Base-by-base conservation (phyloP, 2,888 invertebrate species). In the Digitonthophagus gazella region DNA sequence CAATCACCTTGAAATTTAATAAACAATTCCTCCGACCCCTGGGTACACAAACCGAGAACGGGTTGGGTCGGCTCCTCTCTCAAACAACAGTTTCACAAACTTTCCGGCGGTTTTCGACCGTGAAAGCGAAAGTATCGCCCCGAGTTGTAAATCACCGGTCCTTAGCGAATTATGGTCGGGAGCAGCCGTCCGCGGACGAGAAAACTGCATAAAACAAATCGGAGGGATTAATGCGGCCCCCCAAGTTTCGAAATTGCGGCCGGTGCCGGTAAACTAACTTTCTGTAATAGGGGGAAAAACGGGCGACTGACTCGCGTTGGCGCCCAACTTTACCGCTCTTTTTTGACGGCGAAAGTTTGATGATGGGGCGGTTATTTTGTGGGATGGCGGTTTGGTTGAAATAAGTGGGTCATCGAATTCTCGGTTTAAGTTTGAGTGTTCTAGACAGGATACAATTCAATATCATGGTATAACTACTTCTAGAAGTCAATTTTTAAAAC, bases 1-100 rank as follows among this genome's bases (percentile, higher is more conserved):
- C 67, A 67, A 67, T 67, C 67, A 67, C 57, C 64, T 64, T 67
- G 64, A 64, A 67, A 67, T 67, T 67, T 67, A 67, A 67, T 67
- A 67, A 67, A 67, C 67, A 67, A 67, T 67, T 67, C 64, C 61
- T 22, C 64, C 20, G 56, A 16, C 18, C 56, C 18, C 65, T 11
- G 5, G 64, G 28, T 5, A 44, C 28, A 44, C 28, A 44, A 44
- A 44, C 28, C 28, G n/a, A n/a, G n/a, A n/a, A n/a, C n/a, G n/a
- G n/a, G n/a, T n/a, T n/a, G n/a, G n/a, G n/a, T n/a, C n/a, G n/a
- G n/a, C n/a, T n/a, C n/a, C n/a, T n/a, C n/a, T n/a, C 28, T 44
- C 18, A 55, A 54, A 65, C 22, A 54, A 15, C 65, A 11, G 54
- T 65, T 15, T 44, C 55, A 19, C 55, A 44, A 65, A 65, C 65